Evolutionary conservation across 2,113 vertebrate species (phyloP), one percentile per base, ranked within the genome.

Genomic region (Sitta europaea): DNA sequence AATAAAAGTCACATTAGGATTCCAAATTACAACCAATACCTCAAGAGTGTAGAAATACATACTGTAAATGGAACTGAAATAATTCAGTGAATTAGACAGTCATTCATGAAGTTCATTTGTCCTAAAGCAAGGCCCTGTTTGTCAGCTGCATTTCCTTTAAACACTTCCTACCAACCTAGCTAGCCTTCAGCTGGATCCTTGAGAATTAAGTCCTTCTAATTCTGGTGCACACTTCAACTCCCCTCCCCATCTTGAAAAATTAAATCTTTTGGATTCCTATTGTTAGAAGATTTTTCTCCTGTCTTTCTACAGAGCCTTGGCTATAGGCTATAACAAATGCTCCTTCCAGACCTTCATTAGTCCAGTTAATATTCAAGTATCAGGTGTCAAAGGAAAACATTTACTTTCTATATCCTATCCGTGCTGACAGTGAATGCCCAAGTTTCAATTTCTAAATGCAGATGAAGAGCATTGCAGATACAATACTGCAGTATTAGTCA

Each of bases 401-500:
- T 59, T 88, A 28, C 50, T 58, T 94, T 86, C 72, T 63, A 55
- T 51, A 77, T 33, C 28, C 29, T 68, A 23, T 50, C 55, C 10
- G 7, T 61, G 62, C 45, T 90, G 85, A 51, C 50, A 88, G 53
- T 68, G 45, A 86, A 93, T 1, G 2, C 55, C 71, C 76, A 55
- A 74, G 71, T 66, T 88, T 50, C 51, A 62, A 50, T 57, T 83
- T 80, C 68, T 66, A 81, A 92, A 93, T 83, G 92, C 79, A 95
- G 72, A 79, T 48, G 59, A 86, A 95, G 75, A 95, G 67, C 90
- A 83, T 58, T 96, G 94, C 96, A 96, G 93, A 94, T 65, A 74
- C 82, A 95, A 80, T 63, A 90, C 94, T 92, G 96, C 96, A 95
- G 96, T 90, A 88, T 96, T 96, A 96, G 78, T 94, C 95, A 97